A percentile compares a stretch with the other conserved stretches of the same genome.
Evolutionary conservation across 2,797 vertebrate species (phyloP).

Genomic region (Falco berigora): DNA sequence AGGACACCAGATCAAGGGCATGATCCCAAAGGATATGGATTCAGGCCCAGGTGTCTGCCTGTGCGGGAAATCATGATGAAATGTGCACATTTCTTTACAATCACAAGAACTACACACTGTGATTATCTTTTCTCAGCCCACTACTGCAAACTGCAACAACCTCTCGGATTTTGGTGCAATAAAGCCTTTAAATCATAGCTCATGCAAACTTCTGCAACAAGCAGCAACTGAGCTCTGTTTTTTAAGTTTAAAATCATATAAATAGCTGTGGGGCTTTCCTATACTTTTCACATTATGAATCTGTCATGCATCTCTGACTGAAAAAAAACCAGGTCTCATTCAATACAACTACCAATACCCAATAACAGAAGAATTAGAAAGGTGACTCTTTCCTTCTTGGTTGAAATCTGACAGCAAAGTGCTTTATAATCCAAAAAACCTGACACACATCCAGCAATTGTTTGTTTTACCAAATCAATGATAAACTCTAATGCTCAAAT

Average conservation of each 20-base stretch:
- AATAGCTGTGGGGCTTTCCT: background rate
- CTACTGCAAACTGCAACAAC: background rate
- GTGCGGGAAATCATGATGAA: background rate
- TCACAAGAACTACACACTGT: background rate
- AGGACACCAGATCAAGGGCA: background rate
- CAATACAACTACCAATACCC: background rate
- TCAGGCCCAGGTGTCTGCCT: background rate
- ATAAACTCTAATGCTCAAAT: background rate
- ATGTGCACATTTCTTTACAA: background rate
- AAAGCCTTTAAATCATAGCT: background rate
- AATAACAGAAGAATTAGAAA: background rate
- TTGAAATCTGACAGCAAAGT: background rate
- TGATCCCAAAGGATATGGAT: background rate
- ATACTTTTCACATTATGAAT: background rate
- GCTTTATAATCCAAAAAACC: background rate
- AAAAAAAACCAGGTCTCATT: background rate
- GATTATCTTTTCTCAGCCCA: background rate
- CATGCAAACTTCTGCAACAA: background rate
- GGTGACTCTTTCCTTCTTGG: background rate
- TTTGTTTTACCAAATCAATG: background rate
- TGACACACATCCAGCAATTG: background rate
- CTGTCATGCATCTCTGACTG: background rate
- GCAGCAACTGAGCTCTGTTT: background rate
- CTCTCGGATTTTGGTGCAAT: slow-evolving; percentile 6
- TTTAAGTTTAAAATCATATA: background rate